Conservation (phyloP, 2,113 vertebrate species). For the Tetrax tetrax region DNA sequence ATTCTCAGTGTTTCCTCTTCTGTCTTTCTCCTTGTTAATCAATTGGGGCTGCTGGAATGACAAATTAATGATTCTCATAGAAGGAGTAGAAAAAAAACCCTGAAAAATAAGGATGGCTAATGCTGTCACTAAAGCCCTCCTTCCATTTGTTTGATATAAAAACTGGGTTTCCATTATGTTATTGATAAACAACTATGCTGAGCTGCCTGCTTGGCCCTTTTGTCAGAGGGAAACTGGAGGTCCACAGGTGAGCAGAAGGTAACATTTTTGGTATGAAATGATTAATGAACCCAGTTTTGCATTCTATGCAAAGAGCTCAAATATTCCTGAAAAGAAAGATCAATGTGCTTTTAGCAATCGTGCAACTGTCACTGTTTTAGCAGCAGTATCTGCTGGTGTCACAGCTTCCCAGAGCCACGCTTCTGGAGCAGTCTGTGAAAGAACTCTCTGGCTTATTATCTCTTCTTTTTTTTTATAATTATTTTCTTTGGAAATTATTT, state of each 20-base stretch:
- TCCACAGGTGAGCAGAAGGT: neutral
- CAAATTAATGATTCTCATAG: neutral
- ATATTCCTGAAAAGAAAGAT: neutral
- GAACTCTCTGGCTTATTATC: neutral
- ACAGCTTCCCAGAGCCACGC: rapidly evolving
- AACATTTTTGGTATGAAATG: neutral
- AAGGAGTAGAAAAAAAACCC: neutral
- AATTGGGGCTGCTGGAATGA: neutral
- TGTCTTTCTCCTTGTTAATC: neutral
- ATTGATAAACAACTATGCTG: neutral
- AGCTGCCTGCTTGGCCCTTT: neutral
- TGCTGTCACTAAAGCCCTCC: neutral
- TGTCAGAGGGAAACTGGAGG: neutral
- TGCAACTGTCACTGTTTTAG: neutral
- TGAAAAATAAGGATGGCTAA: neutral
- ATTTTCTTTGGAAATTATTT: neutral
- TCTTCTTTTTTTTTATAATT: neutral
- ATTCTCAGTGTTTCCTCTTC: neutral
- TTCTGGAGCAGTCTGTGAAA: neutral
- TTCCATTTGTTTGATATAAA: neutral
- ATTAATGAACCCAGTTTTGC: neutral
- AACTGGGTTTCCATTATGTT: neutral
- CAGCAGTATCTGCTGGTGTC: neutral
- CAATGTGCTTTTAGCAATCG: neutral
- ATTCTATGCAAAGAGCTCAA: neutral